Conservation (phyloP, 2,888 invertebrate species). For the Omphaloscelis lunosa region DNA sequence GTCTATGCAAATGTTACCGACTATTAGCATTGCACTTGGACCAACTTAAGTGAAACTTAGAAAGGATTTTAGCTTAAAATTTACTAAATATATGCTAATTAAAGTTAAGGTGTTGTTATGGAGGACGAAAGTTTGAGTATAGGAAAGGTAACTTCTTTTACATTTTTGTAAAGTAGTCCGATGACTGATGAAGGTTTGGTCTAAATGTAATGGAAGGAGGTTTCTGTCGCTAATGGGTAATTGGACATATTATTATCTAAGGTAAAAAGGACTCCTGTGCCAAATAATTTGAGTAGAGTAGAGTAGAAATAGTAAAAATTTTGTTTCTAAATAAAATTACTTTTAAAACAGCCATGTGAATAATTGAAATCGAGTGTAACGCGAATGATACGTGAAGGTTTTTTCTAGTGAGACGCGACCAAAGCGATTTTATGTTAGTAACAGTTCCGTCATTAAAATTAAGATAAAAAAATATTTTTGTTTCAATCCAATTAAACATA, state of each 20-base stretch:
- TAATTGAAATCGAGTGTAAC: not conserved
- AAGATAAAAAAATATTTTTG: too few species aligned
- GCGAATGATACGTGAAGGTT: too few species aligned
- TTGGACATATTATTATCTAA: not conserved
- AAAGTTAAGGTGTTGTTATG: not conserved
- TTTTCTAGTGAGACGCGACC: not conserved
- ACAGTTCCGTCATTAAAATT: too few species aligned
- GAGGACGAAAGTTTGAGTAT: not conserved
- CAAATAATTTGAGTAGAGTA: not conserved
- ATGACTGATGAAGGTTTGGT: not conserved
- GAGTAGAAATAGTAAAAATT: not conserved
- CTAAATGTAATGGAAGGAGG: not conserved
- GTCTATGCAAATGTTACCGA: constrained; percentile 37
- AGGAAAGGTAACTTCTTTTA: not conserved
- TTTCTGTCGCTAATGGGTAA: not conserved
- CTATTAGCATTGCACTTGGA: constrained; percentile 36
- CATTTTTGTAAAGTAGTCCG: not conserved
- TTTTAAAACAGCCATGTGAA: too few species aligned
- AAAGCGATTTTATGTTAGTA: too few species aligned
- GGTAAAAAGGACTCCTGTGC: not conserved
- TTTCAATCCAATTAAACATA: not conserved
- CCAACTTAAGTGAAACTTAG: constrained; percentile 32
- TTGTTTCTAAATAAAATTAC: too few species aligned
- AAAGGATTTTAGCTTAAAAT: constrained; percentile 20
- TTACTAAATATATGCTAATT: constrained; percentile 34